These are phyloP conservation scores for Gonocerus acuteangulatus DNA, from an alignment of 2,888 invertebrate species.

Conservation along the genomic window DNA sequence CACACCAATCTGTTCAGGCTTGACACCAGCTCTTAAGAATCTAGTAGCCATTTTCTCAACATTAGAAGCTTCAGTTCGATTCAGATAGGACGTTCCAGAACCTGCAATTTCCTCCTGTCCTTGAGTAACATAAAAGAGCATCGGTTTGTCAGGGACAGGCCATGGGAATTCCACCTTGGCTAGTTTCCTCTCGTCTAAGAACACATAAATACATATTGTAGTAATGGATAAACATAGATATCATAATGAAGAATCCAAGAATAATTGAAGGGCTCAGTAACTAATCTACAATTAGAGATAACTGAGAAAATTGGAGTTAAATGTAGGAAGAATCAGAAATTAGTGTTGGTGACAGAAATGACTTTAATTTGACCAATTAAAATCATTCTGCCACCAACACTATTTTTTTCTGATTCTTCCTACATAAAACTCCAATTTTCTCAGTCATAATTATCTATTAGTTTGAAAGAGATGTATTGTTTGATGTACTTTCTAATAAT, in stretches of 20 bases:
- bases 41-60: slow-evolving; percentile 96
- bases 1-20: slow-evolving; percentile 96
- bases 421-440: neutral
- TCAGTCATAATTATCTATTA: too few relatives aligned
- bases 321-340: too few relatives aligned
- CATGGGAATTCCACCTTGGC: slow-evolving; percentile 92
- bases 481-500: too few relatives aligned
- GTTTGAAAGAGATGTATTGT: too few relatives aligned
- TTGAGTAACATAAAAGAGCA: slow-evolving; percentile 97
- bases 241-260: neutral
- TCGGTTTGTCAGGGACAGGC: slow-evolving; percentile 92
- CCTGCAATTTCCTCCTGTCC: slow-evolving; percentile 99
- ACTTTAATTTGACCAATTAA: too few relatives aligned
- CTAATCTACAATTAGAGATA: too few relatives aligned
- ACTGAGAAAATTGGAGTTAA: too few relatives aligned
- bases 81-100: slow-evolving; percentile 95
- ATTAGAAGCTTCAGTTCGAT: slow-evolving; percentile 95
- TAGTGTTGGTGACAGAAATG: too few relatives aligned
- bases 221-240: neutral
- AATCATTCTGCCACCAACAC: too few relatives aligned
- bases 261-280: neutral
- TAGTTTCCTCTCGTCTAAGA: slow-evolving; percentile 74
- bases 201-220: neutral
- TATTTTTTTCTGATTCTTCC: neutral
- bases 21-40: slow-evolving; percentile 87